phyloP scores from a whole-genome alignment of 2,888 invertebrate species.

The Sialis lutaria region DNA sequence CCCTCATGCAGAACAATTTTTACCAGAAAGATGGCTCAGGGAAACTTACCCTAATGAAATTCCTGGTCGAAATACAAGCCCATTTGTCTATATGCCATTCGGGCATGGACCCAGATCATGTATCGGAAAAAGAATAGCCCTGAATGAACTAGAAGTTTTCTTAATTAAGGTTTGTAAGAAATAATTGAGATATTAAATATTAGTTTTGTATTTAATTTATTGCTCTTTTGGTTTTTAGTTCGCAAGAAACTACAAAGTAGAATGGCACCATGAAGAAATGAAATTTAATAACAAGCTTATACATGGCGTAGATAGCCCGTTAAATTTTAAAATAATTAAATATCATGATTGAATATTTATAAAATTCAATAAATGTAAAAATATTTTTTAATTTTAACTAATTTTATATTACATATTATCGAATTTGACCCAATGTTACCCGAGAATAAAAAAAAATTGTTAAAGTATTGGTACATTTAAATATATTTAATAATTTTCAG shows the following conservation, averaged over 20 bases:
- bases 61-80: constrained; percentile 27
- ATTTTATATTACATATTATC: too few species aligned
- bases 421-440: too few species aligned
- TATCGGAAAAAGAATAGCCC: constrained; percentile 52
- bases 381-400: background rate
- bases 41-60: constrained; percentile 15
- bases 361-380: too few species aligned
- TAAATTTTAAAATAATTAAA: constrained; percentile 8
- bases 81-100: constrained; percentile 45
- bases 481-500: too few species aligned
- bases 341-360: too few species aligned
- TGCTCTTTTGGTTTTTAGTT: constrained; percentile 10
- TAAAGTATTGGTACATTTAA: too few species aligned
- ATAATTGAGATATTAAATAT: constrained; percentile 1
- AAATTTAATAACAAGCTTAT: constrained; percentile 11
- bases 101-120: constrained; percentile 51
- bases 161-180: constrained; percentile 14
- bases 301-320: constrained; percentile 14
- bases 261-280: constrained; percentile 18
- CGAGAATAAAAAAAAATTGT: too few species aligned
- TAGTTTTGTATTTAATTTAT: background rate
- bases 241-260: constrained; percentile 14
- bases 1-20: constrained; percentile 14
- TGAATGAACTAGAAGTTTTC: constrained; percentile 30
- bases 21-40: constrained; percentile 20